A percentile compares a stretch with the other conserved stretches of the same genome.
Conservation (phyloP, 2,888 invertebrate genomes). For the Cataglyphis livida region DNA sequence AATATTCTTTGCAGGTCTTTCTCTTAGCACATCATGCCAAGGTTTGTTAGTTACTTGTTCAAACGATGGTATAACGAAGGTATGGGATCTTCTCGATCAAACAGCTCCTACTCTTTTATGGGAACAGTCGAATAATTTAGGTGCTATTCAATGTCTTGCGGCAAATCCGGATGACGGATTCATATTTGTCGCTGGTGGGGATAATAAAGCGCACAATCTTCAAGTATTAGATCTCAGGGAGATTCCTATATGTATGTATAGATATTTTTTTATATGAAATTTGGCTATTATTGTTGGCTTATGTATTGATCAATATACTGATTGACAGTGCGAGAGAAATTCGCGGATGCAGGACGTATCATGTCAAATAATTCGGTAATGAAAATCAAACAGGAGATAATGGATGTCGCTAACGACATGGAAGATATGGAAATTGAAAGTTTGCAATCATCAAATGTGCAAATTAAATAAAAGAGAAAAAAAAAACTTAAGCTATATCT, state of each 20-base stretch:
- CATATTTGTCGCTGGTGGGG: slow-evolving; percentile 94
- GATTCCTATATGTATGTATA: slow-evolving; percentile 87
- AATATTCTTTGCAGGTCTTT: slow-evolving; percentile 87
- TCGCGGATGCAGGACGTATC: neutral
- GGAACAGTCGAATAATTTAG: slow-evolving; percentile 87
- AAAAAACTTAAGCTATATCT: neutral
- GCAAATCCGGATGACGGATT: slow-evolving; percentile 94
- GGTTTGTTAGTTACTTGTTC: slow-evolving; percentile 93
- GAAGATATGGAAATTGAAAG: slow-evolving; percentile 71
- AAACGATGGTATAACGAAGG: slow-evolving; percentile 93
- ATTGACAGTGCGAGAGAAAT: slow-evolving; percentile 74
- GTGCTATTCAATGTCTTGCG: slow-evolving; percentile 90
- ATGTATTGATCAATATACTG: neutral
- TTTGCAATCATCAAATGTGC: neutral
- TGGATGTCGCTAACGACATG: slow-evolving; percentile 79
- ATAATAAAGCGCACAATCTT: slow-evolving; percentile 92
- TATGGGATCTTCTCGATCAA: slow-evolving; percentile 90
- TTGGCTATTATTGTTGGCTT: neutral
- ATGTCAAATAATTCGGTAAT: neutral
- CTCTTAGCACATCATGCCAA: slow-evolving; percentile 90
- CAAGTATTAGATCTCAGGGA: slow-evolving; percentile 89
- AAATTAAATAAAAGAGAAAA: neutral
- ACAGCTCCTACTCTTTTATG: slow-evolving; percentile 75
- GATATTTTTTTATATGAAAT: slow-evolving; percentile 36
- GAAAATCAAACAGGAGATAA: slow-evolving; percentile 66